phyloP scores from a whole-genome alignment of 2,888 invertebrate species.

The Notocelia uddmanniana region DNA sequence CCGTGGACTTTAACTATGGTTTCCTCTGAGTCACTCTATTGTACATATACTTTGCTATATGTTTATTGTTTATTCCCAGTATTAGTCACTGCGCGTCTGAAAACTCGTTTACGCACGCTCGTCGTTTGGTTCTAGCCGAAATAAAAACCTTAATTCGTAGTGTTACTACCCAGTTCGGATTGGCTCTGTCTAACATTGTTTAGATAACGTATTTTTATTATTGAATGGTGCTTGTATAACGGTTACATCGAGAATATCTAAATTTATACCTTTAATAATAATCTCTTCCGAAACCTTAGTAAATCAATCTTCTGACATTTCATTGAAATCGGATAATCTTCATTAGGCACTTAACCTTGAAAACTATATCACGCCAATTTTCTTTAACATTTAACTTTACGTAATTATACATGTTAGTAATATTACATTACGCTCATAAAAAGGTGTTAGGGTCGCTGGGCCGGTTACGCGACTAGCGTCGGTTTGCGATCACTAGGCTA shows the following conservation, averaged over 20 bases:
- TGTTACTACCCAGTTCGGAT: not conserved
- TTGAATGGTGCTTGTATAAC: constrained; percentile 4
- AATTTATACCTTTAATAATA: no score
- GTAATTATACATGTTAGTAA: no score
- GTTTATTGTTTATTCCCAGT: not conserved
- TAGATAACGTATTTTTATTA: constrained; percentile 15
- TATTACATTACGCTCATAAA: no score
- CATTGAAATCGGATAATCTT: constrained; percentile 22
- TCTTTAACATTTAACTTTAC: no score
- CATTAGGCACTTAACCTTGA: constrained; percentile 18
- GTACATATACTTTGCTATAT: constrained; percentile 3
- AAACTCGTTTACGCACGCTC: constrained; percentile 16
- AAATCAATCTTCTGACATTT: constrained; percentile 13
- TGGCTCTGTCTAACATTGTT: not conserved
- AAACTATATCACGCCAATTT: not conserved
- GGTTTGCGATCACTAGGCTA: no score
- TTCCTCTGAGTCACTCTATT: constrained; percentile 12
- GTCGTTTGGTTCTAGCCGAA: not conserved
- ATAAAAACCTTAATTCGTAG: not conserved
- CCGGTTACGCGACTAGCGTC: no score
- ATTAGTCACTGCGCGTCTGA: constrained; percentile 23
- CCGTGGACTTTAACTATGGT: not conserved
- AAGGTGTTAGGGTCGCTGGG: no score
- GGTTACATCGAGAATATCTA: not conserved
- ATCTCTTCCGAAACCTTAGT: constrained; percentile 22